phyloP scores from a whole-genome alignment of 1,140 invertebrate species.

The Agrypnia vestita region DNA sequence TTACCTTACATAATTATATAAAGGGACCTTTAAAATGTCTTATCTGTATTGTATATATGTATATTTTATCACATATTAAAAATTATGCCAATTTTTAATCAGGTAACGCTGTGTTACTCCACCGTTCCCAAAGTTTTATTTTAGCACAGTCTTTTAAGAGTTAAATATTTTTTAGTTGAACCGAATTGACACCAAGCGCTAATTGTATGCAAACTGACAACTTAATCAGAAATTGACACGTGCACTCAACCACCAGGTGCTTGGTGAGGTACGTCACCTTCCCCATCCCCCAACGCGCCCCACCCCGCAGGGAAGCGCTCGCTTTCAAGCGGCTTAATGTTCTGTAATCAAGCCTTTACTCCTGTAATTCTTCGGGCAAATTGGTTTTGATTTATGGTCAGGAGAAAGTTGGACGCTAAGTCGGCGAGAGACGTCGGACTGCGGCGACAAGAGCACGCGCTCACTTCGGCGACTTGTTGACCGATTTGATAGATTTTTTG shows the following conservation, averaged over 20 bases:
- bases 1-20: too few species aligned
- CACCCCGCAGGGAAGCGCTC: not conserved
- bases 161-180: too few species aligned
- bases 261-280: not conserved
- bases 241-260: not conserved
- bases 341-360: constrained; percentile 35
- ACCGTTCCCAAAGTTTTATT: too few species aligned
- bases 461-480: not conserved
- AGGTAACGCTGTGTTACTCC: too few species aligned
- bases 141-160: too few species aligned
- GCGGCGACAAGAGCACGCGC: not conserved
- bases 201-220: too few species aligned
- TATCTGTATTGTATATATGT: too few species aligned
- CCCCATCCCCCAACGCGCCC: not conserved
- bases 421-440: constrained; percentile 1
- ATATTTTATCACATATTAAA: too few species aligned
- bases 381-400: constrained; percentile 40
- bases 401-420: not conserved
- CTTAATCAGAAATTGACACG: not conserved
- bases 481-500: too few species aligned
- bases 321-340: constrained; percentile 14
- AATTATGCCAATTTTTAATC: too few species aligned
- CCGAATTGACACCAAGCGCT: too few species aligned
- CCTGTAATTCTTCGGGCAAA: constrained; percentile 26
- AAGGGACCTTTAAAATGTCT: too few species aligned